Conservation (phyloP, 2,888 invertebrate species). For the Heliconius hortense region DNA sequence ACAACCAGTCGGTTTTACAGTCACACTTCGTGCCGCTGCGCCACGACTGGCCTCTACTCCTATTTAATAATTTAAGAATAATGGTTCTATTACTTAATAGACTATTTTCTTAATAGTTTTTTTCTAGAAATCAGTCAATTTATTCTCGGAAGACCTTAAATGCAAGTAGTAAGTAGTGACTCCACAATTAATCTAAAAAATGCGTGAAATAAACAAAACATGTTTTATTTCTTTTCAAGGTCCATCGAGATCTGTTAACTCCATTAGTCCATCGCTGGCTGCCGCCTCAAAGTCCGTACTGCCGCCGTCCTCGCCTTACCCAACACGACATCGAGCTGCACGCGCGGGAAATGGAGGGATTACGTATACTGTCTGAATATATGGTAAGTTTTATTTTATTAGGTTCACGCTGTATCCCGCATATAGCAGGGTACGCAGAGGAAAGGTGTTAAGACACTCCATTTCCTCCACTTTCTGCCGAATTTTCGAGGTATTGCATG, state of each 20-base stretch:
- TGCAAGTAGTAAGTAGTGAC: neutral
- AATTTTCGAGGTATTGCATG: neutral
- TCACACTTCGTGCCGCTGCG: too few relatives aligned
- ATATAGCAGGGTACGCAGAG: neutral
- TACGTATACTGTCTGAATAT: conserved; percentile 50
- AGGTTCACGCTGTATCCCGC: neutral
- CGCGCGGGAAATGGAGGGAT: conserved; percentile 57
- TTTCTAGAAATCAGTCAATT: neutral
- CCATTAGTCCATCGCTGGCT: conserved; percentile 83
- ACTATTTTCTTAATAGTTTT: too few relatives aligned
- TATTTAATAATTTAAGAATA: too few relatives aligned
- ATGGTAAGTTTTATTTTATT: conserved; percentile 48
- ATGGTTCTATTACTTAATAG: too few relatives aligned
- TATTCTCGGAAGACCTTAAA: neutral
- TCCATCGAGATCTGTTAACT: conserved; percentile 84
- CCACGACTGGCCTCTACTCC: too few relatives aligned
- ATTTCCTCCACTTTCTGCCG: neutral
- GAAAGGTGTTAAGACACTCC: neutral
- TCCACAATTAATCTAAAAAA: neutral
- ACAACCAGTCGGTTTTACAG: too few relatives aligned
- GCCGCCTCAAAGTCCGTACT: conserved; percentile 64
- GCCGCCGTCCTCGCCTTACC: conserved; percentile 65
- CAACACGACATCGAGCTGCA: conserved; percentile 67
- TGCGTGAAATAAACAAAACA: neutral
- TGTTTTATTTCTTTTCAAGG: conserved; percentile 48